These are phyloP conservation scores for Dyspetes luteomarginatus DNA, from an alignment of 2,888 invertebrate genomes.

Conservation along the genomic window DNA sequence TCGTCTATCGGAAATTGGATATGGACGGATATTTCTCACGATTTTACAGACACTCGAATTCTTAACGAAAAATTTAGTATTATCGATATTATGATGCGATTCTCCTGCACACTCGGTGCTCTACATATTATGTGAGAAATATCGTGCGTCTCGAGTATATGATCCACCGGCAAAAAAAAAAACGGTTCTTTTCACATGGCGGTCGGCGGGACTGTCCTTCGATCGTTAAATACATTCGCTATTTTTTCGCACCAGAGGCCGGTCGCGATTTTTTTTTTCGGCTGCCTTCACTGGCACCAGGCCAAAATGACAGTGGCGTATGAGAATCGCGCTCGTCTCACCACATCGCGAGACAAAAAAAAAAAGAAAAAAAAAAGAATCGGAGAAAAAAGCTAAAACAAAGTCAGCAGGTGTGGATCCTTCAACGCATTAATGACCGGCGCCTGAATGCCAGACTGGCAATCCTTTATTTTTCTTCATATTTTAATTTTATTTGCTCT, in stretches of 20 bases:
- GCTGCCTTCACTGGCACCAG: not conserved
- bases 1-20: too few species aligned
- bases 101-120: too few species aligned
- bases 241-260: constrained; percentile 25
- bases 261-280: not conserved
- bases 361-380: not conserved
- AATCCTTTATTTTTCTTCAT: not conserved
- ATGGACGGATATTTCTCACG: too few species aligned
- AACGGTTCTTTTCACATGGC: too few species aligned
- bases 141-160: too few species aligned
- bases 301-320: constrained; percentile 14
- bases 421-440: constrained; percentile 21
- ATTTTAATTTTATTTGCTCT: not conserved
- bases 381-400: not conserved
- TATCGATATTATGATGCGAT: too few species aligned
- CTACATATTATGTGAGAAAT: too few species aligned
- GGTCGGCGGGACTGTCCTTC: constrained; percentile 21
- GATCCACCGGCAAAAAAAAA: too few species aligned
- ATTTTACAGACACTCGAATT: too few species aligned
- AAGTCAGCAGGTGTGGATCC: constrained; percentile 13
- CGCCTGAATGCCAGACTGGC: constrained; percentile 40
- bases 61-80: too few species aligned
- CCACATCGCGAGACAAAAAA: not conserved
- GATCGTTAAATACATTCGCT: constrained; percentile 37
- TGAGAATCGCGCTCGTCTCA: not conserved